phyloP scores from a whole-genome alignment of 2,888 invertebrate species.

The Melieria crassipennis region DNA sequence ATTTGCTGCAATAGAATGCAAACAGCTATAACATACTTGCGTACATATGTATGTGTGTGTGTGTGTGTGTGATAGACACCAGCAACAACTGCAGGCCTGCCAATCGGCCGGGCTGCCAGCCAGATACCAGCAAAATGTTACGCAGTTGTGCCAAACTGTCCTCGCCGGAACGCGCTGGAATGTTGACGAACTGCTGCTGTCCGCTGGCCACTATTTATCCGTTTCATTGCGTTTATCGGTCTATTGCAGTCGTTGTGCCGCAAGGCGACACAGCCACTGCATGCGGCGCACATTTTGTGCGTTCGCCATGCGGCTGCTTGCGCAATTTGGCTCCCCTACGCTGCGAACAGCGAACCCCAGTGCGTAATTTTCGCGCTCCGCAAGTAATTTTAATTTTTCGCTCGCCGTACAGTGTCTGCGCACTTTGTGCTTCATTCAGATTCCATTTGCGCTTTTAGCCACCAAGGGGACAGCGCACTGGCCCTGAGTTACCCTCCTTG shows the following conservation, averaged over 20 bases:
- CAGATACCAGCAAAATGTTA: background rate
- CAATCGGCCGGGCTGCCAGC: constrained; percentile 14
- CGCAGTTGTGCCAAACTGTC: background rate
- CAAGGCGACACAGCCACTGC: background rate
- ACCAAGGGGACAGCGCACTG: background rate
- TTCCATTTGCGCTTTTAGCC: constrained; percentile 14
- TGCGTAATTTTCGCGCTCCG: constrained; percentile 15
- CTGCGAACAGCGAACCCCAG: background rate
- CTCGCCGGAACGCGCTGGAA: constrained; percentile 30
- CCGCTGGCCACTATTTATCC: background rate
- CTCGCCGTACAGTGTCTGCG: background rate
- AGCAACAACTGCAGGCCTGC: constrained; percentile 19
- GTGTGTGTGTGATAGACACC: constrained; percentile 1
- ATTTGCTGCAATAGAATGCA: background rate
- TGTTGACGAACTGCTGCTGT: constrained; percentile 29
- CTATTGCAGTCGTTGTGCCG: background rate
- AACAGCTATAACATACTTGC: constrained; percentile 1
- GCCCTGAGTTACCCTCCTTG: background rate
- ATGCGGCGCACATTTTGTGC: background rate
- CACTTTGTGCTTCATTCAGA: constrained; percentile 8
- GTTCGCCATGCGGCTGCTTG: background rate
- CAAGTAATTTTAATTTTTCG: constrained; percentile 15
- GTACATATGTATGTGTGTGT: background rate
- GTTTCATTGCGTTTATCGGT: background rate
- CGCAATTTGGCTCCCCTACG: constrained; percentile 17